Percentiles rank a stretch among this genome's conserved stretches.
Conservation (phyloP, 2,888 invertebrate genomes). For the Antitype chi region DNA sequence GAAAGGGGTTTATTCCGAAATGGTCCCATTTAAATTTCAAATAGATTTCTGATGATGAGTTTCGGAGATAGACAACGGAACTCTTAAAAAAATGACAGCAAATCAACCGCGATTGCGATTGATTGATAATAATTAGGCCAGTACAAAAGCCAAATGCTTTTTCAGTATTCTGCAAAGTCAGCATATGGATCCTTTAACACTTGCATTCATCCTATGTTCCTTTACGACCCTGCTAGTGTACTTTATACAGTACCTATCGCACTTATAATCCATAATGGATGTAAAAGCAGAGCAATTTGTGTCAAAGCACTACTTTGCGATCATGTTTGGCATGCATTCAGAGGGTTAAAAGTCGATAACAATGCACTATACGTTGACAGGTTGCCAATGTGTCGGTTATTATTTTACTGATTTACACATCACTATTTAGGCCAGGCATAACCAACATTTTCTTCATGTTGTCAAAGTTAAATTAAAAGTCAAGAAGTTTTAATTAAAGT, state of each 20-base stretch:
- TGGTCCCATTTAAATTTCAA: no score
- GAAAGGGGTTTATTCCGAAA: no score
- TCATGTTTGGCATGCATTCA: conserved; percentile 54
- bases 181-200: no score
- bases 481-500: conserved; percentile 1
- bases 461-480: conserved; percentile 7
- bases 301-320: conserved; percentile 39
- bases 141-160: neutral
- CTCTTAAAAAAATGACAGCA: no score
- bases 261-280: conserved; percentile 28
- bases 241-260: neutral
- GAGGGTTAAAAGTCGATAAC: conserved; percentile 55
- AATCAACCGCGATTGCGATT: no score
- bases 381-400: conserved; percentile 31
- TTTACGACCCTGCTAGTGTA: neutral
- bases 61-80: no score
- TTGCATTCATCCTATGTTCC: neutral
- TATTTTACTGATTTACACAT: neutral
- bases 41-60: no score
- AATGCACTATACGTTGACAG: conserved; percentile 24
- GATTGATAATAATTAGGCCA: neutral
- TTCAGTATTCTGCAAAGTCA: neutral
- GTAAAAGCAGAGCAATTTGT: conserved; percentile 38
- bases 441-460: neutral
- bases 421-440: neutral